Conservation (phyloP, 2,113 vertebrate genomes). For the Onychostoma macrolepis region DNA sequence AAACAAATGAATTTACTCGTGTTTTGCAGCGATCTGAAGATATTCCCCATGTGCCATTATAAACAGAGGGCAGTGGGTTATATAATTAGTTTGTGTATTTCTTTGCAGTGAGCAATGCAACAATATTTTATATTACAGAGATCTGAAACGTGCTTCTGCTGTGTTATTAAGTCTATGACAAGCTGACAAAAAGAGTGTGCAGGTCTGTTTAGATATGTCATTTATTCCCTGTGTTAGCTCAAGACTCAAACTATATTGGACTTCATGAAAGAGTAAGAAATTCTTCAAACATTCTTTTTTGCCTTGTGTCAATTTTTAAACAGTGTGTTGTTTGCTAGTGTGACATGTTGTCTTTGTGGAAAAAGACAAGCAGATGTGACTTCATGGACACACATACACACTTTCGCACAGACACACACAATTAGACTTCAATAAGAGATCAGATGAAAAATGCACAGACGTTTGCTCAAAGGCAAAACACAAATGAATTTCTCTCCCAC, state of each 20-base stretch:
- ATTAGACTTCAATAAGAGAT: constrained; percentile 53
- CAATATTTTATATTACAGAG: constrained; percentile 1
- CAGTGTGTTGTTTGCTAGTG: constrained; percentile 13
- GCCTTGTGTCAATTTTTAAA: constrained; percentile 4
- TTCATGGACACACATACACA: constrained; percentile 28
- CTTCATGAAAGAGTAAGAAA: neutral
- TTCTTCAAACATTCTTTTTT: neutral
- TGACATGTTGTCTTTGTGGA: constrained; percentile 13
- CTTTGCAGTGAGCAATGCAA: neutral
- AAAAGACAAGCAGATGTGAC: constrained; percentile 19
- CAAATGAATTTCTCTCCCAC: constrained; percentile 42
- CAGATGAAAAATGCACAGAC: constrained; percentile 56
- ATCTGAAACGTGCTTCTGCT: neutral
- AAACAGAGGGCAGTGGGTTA: neutral
- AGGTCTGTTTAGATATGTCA: constrained; percentile 7
- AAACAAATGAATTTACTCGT: neutral
- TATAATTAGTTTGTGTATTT: neutral
- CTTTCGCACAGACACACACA: constrained; percentile 1
- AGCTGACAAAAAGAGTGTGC: constrained; percentile 1
- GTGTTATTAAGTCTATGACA: constrained; percentile 12
- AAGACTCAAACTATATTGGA: constrained; percentile 19
- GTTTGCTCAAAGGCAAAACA: constrained; percentile 56
- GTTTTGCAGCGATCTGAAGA: neutral
- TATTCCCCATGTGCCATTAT: neutral
- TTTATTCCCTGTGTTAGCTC: neutral